phyloP scores from a whole-genome alignment of 64 coral and sea anemone genomes.

The Montipora capricornis region DNA sequence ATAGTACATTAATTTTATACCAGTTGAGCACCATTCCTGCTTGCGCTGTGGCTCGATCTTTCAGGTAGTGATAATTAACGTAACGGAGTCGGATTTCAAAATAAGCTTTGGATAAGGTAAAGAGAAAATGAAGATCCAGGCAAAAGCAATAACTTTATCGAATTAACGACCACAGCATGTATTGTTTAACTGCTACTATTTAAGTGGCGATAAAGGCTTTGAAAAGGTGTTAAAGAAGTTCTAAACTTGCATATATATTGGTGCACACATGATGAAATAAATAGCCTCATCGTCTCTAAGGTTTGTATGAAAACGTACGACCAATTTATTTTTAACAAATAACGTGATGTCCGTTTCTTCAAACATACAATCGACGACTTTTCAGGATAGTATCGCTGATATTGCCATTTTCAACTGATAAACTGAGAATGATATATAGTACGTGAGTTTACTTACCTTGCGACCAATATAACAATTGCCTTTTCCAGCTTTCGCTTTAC shows the following conservation, averaged over 20 bases:
- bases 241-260: not conserved
- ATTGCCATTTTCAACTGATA: conserved; percentile 24
- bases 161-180: not conserved
- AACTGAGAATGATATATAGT: not conserved
- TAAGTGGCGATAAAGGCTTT: not conserved
- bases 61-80: too few relatives aligned
- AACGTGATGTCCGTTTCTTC: not conserved
- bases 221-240: not conserved
- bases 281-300: too few relatives aligned
- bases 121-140: too few relatives aligned
- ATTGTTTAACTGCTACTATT: too few relatives aligned
- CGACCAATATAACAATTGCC: not conserved
- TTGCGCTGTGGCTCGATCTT: too few relatives aligned
- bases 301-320: too few relatives aligned
- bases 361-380: not conserved
- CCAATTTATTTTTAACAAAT: too few relatives aligned
- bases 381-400: not conserved
- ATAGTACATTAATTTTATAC: too few relatives aligned
- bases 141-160: not conserved
- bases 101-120: too few relatives aligned
- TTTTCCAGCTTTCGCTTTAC: not conserved
- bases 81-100: too few relatives aligned
- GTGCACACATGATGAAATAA: not conserved
- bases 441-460: not conserved
- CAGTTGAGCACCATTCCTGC: too few relatives aligned